Evolutionary conservation across 2,888 invertebrate genomes (phyloP).

Genomic region (Megalurothrips usitatus): DNA sequence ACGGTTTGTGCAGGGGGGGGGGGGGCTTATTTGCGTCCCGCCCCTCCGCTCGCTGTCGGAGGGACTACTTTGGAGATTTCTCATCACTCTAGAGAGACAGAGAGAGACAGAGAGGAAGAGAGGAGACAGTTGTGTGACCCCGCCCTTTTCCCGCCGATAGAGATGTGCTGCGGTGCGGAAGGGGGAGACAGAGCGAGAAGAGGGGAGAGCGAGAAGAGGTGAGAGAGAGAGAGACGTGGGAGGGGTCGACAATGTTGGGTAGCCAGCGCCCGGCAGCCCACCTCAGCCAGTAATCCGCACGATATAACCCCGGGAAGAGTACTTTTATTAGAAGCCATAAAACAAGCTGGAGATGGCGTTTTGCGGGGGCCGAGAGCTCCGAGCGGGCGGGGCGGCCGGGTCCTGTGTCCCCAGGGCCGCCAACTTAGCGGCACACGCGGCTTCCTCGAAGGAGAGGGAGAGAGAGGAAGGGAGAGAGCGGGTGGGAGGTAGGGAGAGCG

Average conservation of each 20-base stretch:
- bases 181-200: too few relatives aligned
- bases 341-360: slow-evolving; percentile 9
- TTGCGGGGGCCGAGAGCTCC: background rate
- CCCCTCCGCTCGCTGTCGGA: too few relatives aligned
- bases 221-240: background rate
- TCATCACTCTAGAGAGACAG: too few relatives aligned
- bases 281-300: slow-evolving; percentile 1
- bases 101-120: too few relatives aligned
- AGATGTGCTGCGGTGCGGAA: too few relatives aligned
- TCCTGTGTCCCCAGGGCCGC: background rate
- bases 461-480: background rate
- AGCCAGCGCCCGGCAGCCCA: background rate
- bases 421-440: background rate
- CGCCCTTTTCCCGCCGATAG: too few relatives aligned
- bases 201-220: too few relatives aligned
- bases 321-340: slow-evolving; percentile 23
- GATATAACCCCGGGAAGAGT: slow-evolving; percentile 9
- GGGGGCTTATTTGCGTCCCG: background rate
- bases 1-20: background rate
- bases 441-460: background rate
- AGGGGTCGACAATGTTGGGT: background rate
- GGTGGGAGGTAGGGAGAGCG: background rate
- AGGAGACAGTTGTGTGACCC: too few relatives aligned
- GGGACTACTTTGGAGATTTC: too few relatives aligned
- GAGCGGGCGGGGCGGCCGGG: background rate